Base-by-base conservation (phyloP, 2,797 vertebrate genomes). In the Ptychadena robeensis region DNA sequence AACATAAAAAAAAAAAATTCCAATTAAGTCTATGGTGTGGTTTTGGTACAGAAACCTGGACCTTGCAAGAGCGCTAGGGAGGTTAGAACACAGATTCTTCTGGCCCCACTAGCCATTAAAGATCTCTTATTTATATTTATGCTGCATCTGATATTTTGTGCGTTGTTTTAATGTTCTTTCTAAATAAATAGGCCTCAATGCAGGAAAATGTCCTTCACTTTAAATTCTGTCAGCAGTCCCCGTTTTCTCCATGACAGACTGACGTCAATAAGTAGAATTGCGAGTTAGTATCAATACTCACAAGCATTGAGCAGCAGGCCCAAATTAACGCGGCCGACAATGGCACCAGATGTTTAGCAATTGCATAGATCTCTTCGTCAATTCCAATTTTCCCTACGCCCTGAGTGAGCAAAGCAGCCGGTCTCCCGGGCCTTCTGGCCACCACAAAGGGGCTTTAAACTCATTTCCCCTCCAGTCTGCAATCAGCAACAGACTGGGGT, bases 301-400 rank as follows among this genome's bases (percentile, higher is more conserved):
- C n/a, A n/a, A n/a, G 25, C 40, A 57, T 68, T 69, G 9, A 57
- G 10, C 28, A 68, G 32, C n/a, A 35, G 15, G 38, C 6, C 22
- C 25, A 32, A 44, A 79, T 68, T 79, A 79, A 69, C 22, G 32
- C 30, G 12, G 59, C 65, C 5, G 37, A 65, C 38, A 18, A 35
- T 57, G 44, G n/a, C 65, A 57, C 40, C 76, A 79, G 65, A 79
- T 79, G 76, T 79, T 79, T 68, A 57, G 40, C 76, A 79, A 79
- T 79, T 68, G 65, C 65, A 57, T 57, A 69, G 44, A 79, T 79
- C 76, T 79, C 67, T 69, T 79, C 68, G 76, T 79, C 76, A 79
- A 68, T 79, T 79, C 76, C n/a, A 68, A 79, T 79, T 69, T 61
- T 68, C 44, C 65, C 44, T 22, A 4, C 57, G 64, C 40, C 76